Evolutionary conservation across 2,797 vertebrate genomes (phyloP).

Genomic region (Chaetophractus vellerosus): DNA sequence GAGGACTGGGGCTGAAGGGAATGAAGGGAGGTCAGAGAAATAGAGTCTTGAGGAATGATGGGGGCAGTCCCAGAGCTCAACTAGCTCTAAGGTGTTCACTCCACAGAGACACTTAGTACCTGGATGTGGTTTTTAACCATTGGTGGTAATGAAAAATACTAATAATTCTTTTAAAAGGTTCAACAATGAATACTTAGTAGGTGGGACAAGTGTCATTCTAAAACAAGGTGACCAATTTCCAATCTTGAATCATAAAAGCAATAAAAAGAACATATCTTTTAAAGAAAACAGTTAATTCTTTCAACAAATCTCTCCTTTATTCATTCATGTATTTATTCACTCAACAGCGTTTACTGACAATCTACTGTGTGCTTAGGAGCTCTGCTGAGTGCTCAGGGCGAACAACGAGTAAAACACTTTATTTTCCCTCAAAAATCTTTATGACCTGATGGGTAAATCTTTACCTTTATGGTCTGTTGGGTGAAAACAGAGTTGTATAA

Average conservation of each 20-base stretch:
- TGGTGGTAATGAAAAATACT: constrained; percentile 37
- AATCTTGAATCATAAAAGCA: neutral
- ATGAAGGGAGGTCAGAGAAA: neutral
- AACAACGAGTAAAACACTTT: neutral
- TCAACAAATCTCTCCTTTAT: neutral
- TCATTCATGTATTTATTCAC: neutral
- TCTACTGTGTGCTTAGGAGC: neutral
- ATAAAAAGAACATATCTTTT: neutral
- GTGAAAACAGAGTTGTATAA: neutral
- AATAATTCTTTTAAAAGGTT: constrained; percentile 10
- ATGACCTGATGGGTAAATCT: neutral
- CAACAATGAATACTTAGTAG: neutral
- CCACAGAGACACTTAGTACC: neutral
- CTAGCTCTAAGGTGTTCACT: neutral
- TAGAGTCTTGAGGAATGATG: neutral
- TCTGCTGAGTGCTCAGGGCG: neutral
- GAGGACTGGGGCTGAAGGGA: neutral
- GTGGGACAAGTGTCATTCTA: neutral
- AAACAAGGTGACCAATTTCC: neutral
- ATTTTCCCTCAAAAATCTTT: neutral
- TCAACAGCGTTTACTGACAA: neutral
- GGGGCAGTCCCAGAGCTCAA: neutral
- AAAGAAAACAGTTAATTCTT: neutral
- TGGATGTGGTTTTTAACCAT: neutral
- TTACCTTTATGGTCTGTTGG: neutral